Evolutionary conservation across 37 sponge, comb jelly and placozoan species (phyloP).

Genomic region (Theonella swinhoei): DNA sequence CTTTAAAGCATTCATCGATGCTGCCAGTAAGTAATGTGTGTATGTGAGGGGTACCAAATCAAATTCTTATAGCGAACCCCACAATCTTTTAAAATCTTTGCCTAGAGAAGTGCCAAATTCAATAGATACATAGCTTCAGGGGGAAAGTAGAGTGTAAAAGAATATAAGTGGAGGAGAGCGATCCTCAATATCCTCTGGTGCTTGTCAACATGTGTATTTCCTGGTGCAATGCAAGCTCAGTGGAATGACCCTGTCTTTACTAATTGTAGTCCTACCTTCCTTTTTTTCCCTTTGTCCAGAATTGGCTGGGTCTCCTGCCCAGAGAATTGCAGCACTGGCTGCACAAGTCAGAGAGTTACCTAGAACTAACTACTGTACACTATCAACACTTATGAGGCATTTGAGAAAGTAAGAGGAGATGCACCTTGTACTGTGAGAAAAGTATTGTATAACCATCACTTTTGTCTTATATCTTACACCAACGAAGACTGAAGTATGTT

Average conservation of each 20-base stretch:
- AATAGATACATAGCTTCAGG: background rate
- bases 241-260: too few species aligned
- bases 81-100: background rate
- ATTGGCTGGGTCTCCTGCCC: background rate
- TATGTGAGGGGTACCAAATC: background rate
- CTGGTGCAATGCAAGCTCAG: background rate
- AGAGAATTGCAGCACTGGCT: slow-evolving; percentile 47
- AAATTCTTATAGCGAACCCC: background rate
- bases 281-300: too few species aligned
- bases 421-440: too few species aligned
- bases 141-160: background rate
- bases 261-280: too few species aligned
- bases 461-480: background rate
- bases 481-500: too few species aligned
- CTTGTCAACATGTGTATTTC: background rate
- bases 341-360: slow-evolving; percentile 66
- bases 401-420: slow-evolving; percentile 64
- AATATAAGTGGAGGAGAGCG: too few species aligned
- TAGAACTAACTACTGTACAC: slow-evolving; percentile 53
- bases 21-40: slow-evolving; percentile 55
- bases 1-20: slow-evolving; percentile 71
- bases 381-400: slow-evolving; percentile 63
- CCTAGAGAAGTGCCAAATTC: too few species aligned
- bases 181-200: too few species aligned
- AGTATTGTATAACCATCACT: too few species aligned